Percentiles rank a stretch among this genome's conserved stretches.
These are phyloP conservation scores for Agrotis clavis DNA, from an alignment of 2,888 invertebrate species.

Conservation along the genomic window DNA sequence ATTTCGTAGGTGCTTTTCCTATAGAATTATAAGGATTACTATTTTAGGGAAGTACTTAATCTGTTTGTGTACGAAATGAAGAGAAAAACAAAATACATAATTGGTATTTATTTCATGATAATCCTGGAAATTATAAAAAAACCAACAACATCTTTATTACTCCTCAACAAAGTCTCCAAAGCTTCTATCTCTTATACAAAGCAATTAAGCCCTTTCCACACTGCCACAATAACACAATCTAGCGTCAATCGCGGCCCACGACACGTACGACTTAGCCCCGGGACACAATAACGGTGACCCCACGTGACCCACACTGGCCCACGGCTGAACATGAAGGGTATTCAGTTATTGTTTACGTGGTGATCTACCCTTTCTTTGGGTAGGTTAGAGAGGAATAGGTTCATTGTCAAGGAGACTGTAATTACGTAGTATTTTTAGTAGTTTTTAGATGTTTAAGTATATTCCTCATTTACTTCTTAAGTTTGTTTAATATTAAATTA, in stretches of 20 bases:
- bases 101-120: neutral
- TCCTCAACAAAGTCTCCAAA: constrained; percentile 4
- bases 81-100: too few species aligned
- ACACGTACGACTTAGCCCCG: constrained; percentile 70
- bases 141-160: neutral
- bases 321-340: constrained; percentile 29
- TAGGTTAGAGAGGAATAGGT: too few species aligned
- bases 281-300: constrained; percentile 67
- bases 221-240: constrained; percentile 60
- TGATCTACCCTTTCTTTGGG: constrained; percentile 22
- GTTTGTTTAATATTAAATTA: too few species aligned
- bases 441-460: too few species aligned
- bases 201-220: constrained; percentile 40
- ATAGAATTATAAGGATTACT: too few species aligned
- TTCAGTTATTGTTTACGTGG: constrained; percentile 54
- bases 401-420: too few species aligned
- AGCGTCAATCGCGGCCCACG: constrained; percentile 52
- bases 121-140: neutral
- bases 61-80: neutral
- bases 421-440: too few species aligned
- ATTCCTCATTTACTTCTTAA: too few species aligned
- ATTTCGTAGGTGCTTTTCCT: too few species aligned
- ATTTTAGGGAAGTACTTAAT: too few species aligned
- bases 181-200: constrained; percentile 34
- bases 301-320: constrained; percentile 45